These are phyloP conservation scores for Gallirallus australis DNA, from an alignment of 2,797 vertebrate species.

Conservation along the genomic window DNA sequence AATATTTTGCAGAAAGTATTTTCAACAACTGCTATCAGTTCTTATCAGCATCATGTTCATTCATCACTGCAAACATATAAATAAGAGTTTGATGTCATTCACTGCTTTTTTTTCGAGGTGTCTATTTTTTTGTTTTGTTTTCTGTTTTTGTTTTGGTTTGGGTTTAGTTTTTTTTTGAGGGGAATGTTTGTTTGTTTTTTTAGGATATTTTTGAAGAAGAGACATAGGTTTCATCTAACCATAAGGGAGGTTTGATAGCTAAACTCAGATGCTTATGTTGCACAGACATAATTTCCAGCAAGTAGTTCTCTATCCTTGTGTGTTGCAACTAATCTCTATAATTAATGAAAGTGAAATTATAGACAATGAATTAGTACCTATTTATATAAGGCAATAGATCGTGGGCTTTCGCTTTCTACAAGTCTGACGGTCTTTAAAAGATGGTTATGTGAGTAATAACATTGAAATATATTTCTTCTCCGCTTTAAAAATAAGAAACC, in stretches of 20 bases:
- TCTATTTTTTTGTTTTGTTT: too few species aligned
- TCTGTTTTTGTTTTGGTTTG: too few species aligned
- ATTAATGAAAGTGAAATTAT: constrained; percentile 41
- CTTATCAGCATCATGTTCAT: neutral
- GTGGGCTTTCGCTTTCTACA: neutral
- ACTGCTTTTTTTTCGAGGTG: neutral
- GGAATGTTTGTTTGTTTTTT: neutral
- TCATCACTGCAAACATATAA: neutral
- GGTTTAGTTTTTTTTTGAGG: too few species aligned
- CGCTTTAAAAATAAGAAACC: constrained; percentile 5
- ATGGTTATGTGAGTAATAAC: neutral
- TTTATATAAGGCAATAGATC: neutral
- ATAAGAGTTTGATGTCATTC: neutral
- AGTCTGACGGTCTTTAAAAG: neutral
- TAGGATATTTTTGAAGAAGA: neutral
- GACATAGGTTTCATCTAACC: neutral
- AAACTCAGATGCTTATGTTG: neutral
- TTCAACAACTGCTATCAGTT: neutral
- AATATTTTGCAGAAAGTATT: neutral
- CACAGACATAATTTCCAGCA: neutral
- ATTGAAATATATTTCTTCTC: neutral
- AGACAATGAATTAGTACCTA: constrained; percentile 4
- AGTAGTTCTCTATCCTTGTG: neutral
- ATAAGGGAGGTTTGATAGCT: neutral
- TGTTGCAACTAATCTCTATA: neutral